Evolutionary conservation across 2,113 vertebrate genomes (phyloP), one percentile per base, ranked within the genome.

Genomic region (Neodon shergylaensis): DNA sequence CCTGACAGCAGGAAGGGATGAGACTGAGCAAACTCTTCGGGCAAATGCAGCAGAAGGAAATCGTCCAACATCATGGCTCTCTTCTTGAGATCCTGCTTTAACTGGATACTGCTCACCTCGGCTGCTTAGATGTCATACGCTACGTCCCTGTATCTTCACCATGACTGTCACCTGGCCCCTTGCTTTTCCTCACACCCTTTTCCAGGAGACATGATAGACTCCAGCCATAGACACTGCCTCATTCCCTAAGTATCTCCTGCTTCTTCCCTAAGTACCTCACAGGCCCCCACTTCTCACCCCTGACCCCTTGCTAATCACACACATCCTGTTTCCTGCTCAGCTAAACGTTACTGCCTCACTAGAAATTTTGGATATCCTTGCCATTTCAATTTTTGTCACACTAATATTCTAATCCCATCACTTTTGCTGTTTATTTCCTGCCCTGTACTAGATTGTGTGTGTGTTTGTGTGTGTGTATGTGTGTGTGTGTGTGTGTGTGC

Each of bases 1-100:
- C 96, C 97, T 96, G 95, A 93, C 93, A 95, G 90, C 96, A 96
- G 94, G 95, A 91, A 92, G n/a, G 73, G 79, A 96, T 58, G 86
- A 39, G 4, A 0, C 90, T 77, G 63, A 81, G 65, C 77, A 96
- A 96, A 63, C 33, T 72, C 17, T 81, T 88, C 77, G 39, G 88
- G 86, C 76, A 97, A 83, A 91, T 90, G 82, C 2, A 73, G 90
- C 63, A 70, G 61, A 65, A 97, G 93, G 77, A 96, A 96, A 93
- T 88, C 82, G 72, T 72, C n/a, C 0, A 19, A 70, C 92, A 96
- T 97, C 92, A 36, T 74, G 76, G 28, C 92, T 92, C 90, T 95
- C 96, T 94, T 88, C 85, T 61, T 31, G 7, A 24, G 66, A 61
- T 72, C 97, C 92, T 94, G 86, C 70, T 39, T 31, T 63, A 42